phyloP scores from a whole-genome alignment of 2,113 vertebrate genomes.

The Ellobius talpinus region DNA sequence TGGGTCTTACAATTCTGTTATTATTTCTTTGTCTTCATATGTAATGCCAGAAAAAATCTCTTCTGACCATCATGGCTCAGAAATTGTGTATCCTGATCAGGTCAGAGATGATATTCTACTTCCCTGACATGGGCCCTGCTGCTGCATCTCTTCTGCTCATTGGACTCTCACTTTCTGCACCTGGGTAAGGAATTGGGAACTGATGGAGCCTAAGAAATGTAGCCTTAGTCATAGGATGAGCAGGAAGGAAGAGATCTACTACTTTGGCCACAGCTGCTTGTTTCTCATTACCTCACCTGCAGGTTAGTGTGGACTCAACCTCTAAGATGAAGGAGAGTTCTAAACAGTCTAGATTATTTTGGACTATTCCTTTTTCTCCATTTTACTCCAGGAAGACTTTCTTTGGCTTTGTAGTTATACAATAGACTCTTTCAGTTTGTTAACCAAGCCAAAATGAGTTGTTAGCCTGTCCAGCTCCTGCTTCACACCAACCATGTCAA shows the following conservation, averaged over 20 bases:
- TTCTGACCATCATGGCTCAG: neutral
- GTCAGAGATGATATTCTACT: too few species aligned
- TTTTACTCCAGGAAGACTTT: neutral
- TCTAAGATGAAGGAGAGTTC: neutral
- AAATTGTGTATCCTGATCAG: neutral
- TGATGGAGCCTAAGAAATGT: neutral
- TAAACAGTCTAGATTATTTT: neutral
- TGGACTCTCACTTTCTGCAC: neutral
- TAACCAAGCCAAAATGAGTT: neutral
- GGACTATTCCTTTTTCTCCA: neutral
- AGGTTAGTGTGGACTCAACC: neutral
- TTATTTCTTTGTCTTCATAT: neutral
- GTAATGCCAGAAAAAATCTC: neutral
- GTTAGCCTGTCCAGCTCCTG: neutral
- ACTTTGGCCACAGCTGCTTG: neutral
- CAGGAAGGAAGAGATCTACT: neutral
- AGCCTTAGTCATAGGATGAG: neutral
- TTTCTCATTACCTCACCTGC: accelerated
- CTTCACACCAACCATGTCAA: neutral
- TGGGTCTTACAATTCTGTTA: neutral
- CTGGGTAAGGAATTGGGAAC: neutral
- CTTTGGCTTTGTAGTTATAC: neutral
- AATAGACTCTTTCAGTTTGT: neutral
- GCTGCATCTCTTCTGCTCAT: neutral
- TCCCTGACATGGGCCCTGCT: neutral